A percentile compares a stretch with the other conserved stretches of the same genome.
Evolutionary conservation across 2,888 invertebrate genomes (phyloP).

Genomic region (Globia sparganii): DNA sequence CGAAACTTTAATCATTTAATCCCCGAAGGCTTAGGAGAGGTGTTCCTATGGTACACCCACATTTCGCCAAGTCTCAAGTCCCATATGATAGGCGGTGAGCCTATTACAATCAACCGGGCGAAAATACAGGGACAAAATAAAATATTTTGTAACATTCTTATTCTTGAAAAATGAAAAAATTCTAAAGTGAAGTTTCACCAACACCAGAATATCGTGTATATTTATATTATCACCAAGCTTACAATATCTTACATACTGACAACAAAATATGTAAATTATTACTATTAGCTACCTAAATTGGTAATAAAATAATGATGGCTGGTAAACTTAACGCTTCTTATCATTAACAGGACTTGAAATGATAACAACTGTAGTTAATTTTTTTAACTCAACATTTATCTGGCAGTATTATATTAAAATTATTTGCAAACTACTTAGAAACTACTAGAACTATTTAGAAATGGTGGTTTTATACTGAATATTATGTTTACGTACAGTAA

Average conservation of each 20-base stretch:
- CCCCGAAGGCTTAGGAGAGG: too few relatives aligned
- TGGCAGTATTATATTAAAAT: neutral
- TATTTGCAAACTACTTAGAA: too few relatives aligned
- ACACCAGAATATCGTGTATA: neutral
- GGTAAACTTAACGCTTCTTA: slow-evolving; percentile 11
- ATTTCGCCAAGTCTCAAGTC: too few relatives aligned
- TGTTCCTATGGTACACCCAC: too few relatives aligned
- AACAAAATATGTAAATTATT: slow-evolving; percentile 24
- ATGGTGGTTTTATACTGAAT: neutral
- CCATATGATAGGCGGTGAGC: too few relatives aligned
- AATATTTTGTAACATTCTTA: slow-evolving; percentile 12
- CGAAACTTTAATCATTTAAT: too few relatives aligned
- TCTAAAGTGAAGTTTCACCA: neutral
- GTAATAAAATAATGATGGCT: slow-evolving; percentile 24
- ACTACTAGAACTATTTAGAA: slow-evolving; percentile 2
- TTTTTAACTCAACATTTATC: slow-evolving; percentile 10
- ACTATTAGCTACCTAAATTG: slow-evolving; percentile 28
- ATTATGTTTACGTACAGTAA: slow-evolving; percentile 19
- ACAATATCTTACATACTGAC: neutral
- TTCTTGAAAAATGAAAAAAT: neutral
- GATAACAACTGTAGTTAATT: slow-evolving; percentile 8
- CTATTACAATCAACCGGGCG: too few relatives aligned
- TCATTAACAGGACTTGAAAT: slow-evolving; percentile 18
- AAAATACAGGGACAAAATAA: neutral
- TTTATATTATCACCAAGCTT: slow-evolving; percentile 1